phyloP scores from a whole-genome alignment of 2,797 vertebrate species.

The Xiphorhynchus erythropygius region DNA sequence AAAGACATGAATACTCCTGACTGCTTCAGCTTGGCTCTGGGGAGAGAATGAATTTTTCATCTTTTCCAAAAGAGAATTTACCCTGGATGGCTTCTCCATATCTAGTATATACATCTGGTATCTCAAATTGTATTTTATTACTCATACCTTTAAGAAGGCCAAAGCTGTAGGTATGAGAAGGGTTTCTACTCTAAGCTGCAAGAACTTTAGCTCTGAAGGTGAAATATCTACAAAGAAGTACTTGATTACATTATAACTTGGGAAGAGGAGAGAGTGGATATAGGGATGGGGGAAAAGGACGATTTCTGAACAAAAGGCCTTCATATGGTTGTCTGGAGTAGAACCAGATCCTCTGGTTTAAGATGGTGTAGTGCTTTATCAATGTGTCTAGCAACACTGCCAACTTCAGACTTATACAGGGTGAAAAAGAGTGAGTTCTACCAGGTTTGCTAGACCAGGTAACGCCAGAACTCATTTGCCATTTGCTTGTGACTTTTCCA shows the following conservation, averaged over 20 bases:
- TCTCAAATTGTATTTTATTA: not conserved
- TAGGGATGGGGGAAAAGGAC: not conserved
- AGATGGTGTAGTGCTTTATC: not conserved
- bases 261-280: not conserved
- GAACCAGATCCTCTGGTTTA: not conserved
- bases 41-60: slow-evolving; percentile 13
- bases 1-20: not conserved
- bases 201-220: not conserved
- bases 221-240: not conserved
- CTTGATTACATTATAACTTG: not conserved
- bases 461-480: not conserved
- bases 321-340: not conserved
- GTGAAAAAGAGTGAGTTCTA: not conserved
- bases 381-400: not conserved
- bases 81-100: not conserved
- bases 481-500: not conserved
- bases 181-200: not conserved
- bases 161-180: not conserved
- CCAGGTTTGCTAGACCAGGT: not conserved
- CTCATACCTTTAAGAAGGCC: not conserved
- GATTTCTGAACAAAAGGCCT: not conserved
- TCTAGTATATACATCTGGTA: not conserved
- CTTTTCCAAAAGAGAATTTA: not conserved
- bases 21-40: not conserved
- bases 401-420: not conserved